phyloP scores from a whole-genome alignment of 1,140 invertebrate species.

The Anastrepha ludens region DNA sequence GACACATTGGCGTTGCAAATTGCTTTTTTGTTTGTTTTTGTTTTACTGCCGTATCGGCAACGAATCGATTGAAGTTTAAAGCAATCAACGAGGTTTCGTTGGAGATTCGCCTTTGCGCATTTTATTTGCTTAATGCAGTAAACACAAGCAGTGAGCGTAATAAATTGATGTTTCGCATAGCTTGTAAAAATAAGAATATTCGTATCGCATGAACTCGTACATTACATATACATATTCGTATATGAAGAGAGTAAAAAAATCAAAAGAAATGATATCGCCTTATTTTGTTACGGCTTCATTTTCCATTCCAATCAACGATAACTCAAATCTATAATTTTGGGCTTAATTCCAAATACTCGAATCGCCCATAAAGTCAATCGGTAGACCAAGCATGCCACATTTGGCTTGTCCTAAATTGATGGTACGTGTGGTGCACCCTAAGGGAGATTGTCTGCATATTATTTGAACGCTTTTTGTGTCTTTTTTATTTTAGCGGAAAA shows the following conservation, averaged over 20 bases:
- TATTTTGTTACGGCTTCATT: slow-evolving; percentile 43
- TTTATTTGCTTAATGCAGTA: slow-evolving; percentile 37
- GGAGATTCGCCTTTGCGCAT: slow-evolving; percentile 14
- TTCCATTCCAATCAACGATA: slow-evolving; percentile 49
- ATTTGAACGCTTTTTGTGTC: not conserved
- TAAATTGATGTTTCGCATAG: slow-evolving; percentile 31
- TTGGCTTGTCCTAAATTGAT: slow-evolving; percentile 13
- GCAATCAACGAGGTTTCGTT: slow-evolving; percentile 30
- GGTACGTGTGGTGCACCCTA: not conserved
- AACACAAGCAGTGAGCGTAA: slow-evolving; percentile 43
- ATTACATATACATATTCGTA: not conserved
- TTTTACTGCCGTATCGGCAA: not conserved
- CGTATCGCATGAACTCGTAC: not conserved
- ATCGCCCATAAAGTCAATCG: slow-evolving; percentile 18
- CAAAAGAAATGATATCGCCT: slow-evolving; percentile 35
- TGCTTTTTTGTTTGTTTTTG: slow-evolving; percentile 30
- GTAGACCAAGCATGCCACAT: not conserved
- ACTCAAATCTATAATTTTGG: slow-evolving; percentile 51
- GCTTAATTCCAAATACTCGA: slow-evolving; percentile 43
- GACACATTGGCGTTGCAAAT: slow-evolving; percentile 53
- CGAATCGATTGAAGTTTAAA: slow-evolving; percentile 49
- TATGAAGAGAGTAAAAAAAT: not conserved
- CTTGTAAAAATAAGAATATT: not conserved
- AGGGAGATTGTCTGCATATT: not conserved
- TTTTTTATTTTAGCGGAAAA: slow-evolving; percentile 50